These are phyloP conservation scores for Tribolium freemani DNA, from an alignment of 2,888 invertebrate genomes.

Conservation along the genomic window DNA sequence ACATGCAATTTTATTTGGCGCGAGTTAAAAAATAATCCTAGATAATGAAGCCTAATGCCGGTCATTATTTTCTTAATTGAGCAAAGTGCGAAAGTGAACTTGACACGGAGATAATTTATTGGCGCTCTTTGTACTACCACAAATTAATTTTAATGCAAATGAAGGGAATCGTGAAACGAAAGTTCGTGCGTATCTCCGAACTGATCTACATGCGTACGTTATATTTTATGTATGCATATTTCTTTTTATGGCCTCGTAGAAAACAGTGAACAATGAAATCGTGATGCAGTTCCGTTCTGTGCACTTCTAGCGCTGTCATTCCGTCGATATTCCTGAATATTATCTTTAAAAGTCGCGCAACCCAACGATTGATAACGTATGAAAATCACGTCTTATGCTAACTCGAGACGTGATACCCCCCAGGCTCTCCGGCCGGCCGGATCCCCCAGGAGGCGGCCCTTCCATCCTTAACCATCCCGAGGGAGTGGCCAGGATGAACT, in stretches of 20 bases:
- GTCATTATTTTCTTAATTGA: background rate
- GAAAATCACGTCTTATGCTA: conserved; percentile 54
- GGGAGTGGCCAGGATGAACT: conserved; percentile 40
- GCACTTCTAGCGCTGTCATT: background rate
- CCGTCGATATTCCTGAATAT: background rate
- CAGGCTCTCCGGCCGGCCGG: conserved; percentile 29
- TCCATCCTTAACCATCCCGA: conserved; percentile 34
- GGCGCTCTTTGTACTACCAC: conserved; percentile 1
- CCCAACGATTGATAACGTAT: conserved; percentile 49
- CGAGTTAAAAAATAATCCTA: background rate
- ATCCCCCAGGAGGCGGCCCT: conserved; percentile 36
- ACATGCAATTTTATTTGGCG: too few relatives aligned
- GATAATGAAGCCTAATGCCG: conserved; percentile 6
- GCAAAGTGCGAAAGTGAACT: conserved; percentile 13
- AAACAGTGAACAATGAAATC: conserved; percentile 51
- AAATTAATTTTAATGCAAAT: conserved; percentile 36
- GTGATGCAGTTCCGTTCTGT: conserved; percentile 50
- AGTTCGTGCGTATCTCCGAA: conserved; percentile 51
- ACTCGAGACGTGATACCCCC: conserved; percentile 50
- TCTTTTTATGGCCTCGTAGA: conserved; percentile 48
- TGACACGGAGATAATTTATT: conserved; percentile 14
- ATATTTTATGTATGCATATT: conserved; percentile 53
- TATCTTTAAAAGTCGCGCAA: conserved; percentile 17
- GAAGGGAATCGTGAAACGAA: conserved; percentile 23
- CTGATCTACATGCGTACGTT: conserved; percentile 52